Base-by-base conservation (phyloP, 2,888 invertebrate genomes). In the Syrista parreyssii region DNA sequence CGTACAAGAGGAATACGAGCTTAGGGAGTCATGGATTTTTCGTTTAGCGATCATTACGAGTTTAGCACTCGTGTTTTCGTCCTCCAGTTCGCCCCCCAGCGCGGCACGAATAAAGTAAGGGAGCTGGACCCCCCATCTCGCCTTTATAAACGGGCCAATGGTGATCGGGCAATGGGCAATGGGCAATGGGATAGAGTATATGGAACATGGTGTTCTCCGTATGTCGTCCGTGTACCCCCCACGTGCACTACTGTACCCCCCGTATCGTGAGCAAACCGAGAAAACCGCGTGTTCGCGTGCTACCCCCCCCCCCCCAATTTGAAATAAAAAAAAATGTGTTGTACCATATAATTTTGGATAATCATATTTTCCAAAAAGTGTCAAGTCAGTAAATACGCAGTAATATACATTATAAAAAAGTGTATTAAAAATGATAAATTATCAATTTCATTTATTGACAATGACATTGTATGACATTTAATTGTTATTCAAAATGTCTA, bases 71-170 rank as follows among this genome's bases (percentile, higher is more conserved):
- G 86, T 88, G 88, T 89, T 88, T 88, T 88, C 86, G 84, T 87
- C 84, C 84, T 84, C 83, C 84, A 84, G 84, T 85, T 86, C 81
- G 83, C 84, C 83, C 86, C 86, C 83, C 84, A 84, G 86, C 83
- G 86, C 82, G 86, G 84, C 76, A 77, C 81, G 84, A 83, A 84
- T 83, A 82, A 86, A 85, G 86, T 84, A 85, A 85, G 83, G 86
- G 85, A 81, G 80, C 81, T 78, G 76, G 90, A 90, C 90, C 91
- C 91, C 91, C 91, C 90, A 91, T 88, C 87, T 87, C 79, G 91
- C 87, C 84, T 90, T 91, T 91, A 91, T 91, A 83, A 88, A 82
- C 78, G 85, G 84, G 83, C 87, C 88, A 87, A 90, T 87, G 87
- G 87, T 55, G 40, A 55, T 55, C 40, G 83, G 84, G 85, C 86